phyloP scores from a whole-genome alignment of 2,113 vertebrate genomes.

The Coryphaenoides rupestris region DNA sequence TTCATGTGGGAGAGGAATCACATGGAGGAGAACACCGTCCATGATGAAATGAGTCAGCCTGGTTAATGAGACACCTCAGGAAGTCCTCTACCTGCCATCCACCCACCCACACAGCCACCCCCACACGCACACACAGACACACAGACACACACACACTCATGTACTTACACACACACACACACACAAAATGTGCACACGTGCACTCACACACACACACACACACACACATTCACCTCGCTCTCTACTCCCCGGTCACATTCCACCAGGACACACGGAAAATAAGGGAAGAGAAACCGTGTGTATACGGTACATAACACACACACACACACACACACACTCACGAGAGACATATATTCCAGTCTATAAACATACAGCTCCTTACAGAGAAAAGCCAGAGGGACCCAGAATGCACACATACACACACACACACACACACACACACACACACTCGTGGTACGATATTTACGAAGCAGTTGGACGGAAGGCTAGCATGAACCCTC shows the following conservation, averaged over 20 bases:
- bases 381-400: too few species aligned
- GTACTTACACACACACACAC: neutral
- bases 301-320: too few species aligned
- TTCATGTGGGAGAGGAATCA: too few species aligned
- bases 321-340: too few species aligned
- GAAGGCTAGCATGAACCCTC: too few species aligned
- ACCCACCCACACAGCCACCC: neutral
- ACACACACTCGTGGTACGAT: neutral
- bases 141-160: neutral
- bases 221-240: neutral
- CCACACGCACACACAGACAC: neutral
- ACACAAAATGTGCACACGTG: constrained; percentile 3
- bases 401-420: constrained; percentile 3
- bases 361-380: too few species aligned
- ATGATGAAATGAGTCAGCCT: neutral
- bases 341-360: too few species aligned
- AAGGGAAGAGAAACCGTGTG: too few species aligned
- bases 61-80: neutral
- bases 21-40: neutral
- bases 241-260: too few species aligned
- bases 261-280: too few species aligned
- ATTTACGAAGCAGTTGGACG: too few species aligned
- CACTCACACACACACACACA: neutral
- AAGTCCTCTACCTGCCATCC: neutral
- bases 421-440: neutral